Base-by-base conservation (phyloP, 2,888 invertebrate genomes). In the Oxycera nigricornis region DNA sequence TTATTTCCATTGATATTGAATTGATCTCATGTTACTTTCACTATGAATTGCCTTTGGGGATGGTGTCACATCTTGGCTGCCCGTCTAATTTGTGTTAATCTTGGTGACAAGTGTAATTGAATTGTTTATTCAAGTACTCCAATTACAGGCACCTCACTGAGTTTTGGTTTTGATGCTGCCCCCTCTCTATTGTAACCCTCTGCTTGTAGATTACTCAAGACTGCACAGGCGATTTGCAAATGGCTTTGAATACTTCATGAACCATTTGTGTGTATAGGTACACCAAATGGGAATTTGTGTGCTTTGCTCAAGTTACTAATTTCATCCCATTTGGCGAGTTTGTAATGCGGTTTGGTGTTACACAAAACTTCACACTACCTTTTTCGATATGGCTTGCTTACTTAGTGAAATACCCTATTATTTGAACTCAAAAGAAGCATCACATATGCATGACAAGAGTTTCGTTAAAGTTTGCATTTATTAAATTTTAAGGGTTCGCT, bases 301-400 rank as follows among this genome's bases (percentile, higher is more conserved):
- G 41, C 31, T 70, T 70, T 70, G 26, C 76, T 76, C 76, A 67
- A 61, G 72, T 76, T 76, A 76, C 76, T 76, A 76, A 76, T 76
- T 76, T 67, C 72, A 74, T 76, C 73, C 74, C 50, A 74, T 76
- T 74, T 74, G 74, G 68, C 46, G 72, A 76, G 76, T 76, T 76
- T 73, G 74, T 74, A 74, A 74, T 74, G 76, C 74, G 76, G 74
- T 76, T 76, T 76, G 76, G 76, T 76, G 72, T 76, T 76, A 76
- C 76, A 74, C 67, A 68, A 39, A 76, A 72, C 73, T 72, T 76
- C 61, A 39, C 14, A 35, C 41, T 17, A 9, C 35, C 31, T 20
- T 24, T n/a, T n/a, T n/a, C n/a, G n/a, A n/a, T n/a, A n/a, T n/a
- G n/a, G n/a, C n/a, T n/a, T n/a, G n/a, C n/a, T n/a, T n/a, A n/a